These are phyloP conservation scores for Archaeoteleia sp. DNA, from an alignment of 2,888 invertebrate genomes.

Conservation along the genomic window DNA sequence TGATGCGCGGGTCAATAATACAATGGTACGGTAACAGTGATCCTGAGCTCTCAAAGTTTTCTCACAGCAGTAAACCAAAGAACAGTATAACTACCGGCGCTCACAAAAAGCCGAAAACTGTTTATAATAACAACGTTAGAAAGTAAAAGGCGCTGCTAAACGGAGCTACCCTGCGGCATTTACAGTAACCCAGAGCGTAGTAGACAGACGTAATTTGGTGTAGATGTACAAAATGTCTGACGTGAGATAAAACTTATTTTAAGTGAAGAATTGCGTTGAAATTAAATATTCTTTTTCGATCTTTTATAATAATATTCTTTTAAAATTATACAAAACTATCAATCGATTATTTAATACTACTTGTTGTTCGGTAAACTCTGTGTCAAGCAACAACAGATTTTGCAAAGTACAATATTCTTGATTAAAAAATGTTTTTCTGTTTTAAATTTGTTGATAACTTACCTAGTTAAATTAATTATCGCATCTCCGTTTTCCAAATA, in stretches of 20 bases:
- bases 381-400: too few species aligned
- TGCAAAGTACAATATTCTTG: too few species aligned
- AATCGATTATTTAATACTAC: too few species aligned
- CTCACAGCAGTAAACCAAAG: slow-evolving; percentile 66
- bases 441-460: too few species aligned
- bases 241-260: too few species aligned
- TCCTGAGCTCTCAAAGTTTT: slow-evolving; percentile 57
- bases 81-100: slow-evolving; percentile 62
- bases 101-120: slow-evolving; percentile 64
- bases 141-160: slow-evolving; percentile 64
- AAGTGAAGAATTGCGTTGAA: slow-evolving; percentile 11
- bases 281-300: slow-evolving; percentile 16
- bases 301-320: too few species aligned
- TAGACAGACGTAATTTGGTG: slow-evolving; percentile 32
- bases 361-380: too few species aligned
- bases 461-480: too few species aligned
- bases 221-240: slow-evolving; percentile 33
- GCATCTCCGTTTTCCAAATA: too few species aligned
- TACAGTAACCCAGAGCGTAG: slow-evolving; percentile 30
- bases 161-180: slow-evolving; percentile 57
- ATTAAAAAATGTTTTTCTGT: too few species aligned
- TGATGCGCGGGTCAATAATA: background rate
- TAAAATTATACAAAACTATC: too few species aligned
- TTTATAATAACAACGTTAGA: slow-evolving; percentile 65
- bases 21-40: slow-evolving; percentile 14